Base-by-base conservation (phyloP, 2,113 vertebrate genomes). In the Archilochus colubris region DNA sequence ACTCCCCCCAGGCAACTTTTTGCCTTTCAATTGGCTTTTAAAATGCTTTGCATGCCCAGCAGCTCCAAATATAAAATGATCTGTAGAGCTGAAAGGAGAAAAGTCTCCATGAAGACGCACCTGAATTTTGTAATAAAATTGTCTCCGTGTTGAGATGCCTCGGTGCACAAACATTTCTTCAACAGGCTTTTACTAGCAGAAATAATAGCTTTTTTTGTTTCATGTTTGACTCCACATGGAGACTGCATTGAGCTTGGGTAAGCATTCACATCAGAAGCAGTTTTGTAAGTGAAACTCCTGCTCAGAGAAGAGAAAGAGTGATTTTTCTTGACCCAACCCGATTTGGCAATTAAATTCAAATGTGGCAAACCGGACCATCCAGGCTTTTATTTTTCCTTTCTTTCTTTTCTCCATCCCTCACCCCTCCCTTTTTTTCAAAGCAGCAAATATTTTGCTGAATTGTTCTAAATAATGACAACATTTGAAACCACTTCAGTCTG, bases 391-490 rank as follows among this genome's bases (percentile, higher is more conserved):
- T 96, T 94, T 92, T 86, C 79, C 70, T 91, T 89, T 75, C 77
- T 90, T 93, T 91, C 80, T 86, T 79, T 84, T 54, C 91, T 92
- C 55, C 6, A 0, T 77, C 88, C 54, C 64, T 78, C 53, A 48
- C 87, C 88, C 83, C 86, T 93, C 94, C 95, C 80, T 86, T 86
- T 83, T 85, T 86, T 82, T 84, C 91, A 96, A 95, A 95, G 93
- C 77, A 96, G 74, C 79, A 90, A 95, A 81, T 64, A 72, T 90
- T 96, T 96, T 72, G 76, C 88, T 91, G 92, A 95, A 96, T 92
- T 92, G 92, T 91, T 95, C 83, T 93, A 86, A 96, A 95, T 93
- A 95, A 94, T 30, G 73, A 96, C 91, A 95, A 88, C 91, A 81
- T 94, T 94, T 88, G 85, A 96, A 95, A 91, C 85, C 82, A 92